Base-by-base conservation (phyloP, 2,888 invertebrate genomes). In the Rutpela maculata region DNA sequence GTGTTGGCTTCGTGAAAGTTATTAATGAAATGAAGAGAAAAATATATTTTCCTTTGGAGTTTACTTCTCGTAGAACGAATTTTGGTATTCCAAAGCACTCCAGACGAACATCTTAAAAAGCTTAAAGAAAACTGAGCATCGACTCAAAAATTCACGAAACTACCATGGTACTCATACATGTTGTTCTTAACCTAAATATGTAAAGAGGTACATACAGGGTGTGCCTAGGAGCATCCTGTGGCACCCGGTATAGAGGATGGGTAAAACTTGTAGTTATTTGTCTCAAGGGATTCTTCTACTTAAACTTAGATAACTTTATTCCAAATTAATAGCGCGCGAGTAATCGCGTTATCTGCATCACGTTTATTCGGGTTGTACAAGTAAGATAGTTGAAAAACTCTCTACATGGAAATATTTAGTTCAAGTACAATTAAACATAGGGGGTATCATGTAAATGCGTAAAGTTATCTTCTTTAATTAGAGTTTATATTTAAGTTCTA, bases 401-500 rank as follows among this genome's bases (percentile, higher is more conserved):
- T 50, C n/a, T 0, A 15, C 43, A 15, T 43, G 12, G 43, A 43
- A 43, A 43, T 9, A 43, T 43, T 43, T 43, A 43, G 43, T 43
- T 43, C 12, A 43, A 50, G 15, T 50, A 50, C 50, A 50, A 12
- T n/a, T 31, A 62, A 31, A 62, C 62, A 31, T 17, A 10, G 9
- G 31, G 15, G 9, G 26, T 31, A 62, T 62, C 62, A n/a, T n/a
- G 22, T 12, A 62, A 62, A 62, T 22, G 22, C 22, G 31, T 62
- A 31, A 26, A 31, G 31, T 62, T 31, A n/a, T 22, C 62, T 31
- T 31, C 62, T 62, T 62, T 26, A 22, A 31, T 62, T 62, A 62
- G 10, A 31, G 62, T 31, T 62, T 35, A n/a, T 62, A n/a, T 62
- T 62, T 62, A 35, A 62, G 62, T 62, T 62, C 35, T 12, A 62